Conservation (phyloP, 2,888 invertebrate species). For the Onchidella celtica region DNA sequence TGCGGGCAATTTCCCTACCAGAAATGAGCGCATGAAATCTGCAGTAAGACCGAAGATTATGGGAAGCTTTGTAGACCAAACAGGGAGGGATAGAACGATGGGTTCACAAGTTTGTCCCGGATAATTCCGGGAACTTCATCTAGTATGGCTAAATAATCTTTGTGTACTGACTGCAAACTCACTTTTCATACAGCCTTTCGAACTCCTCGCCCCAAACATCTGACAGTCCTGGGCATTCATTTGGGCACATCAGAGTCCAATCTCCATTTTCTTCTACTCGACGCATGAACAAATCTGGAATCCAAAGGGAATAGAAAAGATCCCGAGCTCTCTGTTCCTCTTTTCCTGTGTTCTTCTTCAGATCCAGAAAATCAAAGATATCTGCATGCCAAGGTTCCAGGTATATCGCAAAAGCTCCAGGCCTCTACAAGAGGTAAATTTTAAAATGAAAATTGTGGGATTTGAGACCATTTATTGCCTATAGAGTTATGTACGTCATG, state of each 20-base stretch:
- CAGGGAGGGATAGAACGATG: too few relatives aligned
- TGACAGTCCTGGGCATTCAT: constrained; percentile 92
- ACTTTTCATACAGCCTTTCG: constrained; percentile 90
- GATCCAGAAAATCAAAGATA: constrained; percentile 95
- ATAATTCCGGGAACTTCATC: too few relatives aligned
- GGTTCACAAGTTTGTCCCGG: too few relatives aligned
- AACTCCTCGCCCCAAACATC: constrained; percentile 98
- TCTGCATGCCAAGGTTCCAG: constrained; percentile 99
- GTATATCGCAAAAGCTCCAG: constrained; percentile 98
- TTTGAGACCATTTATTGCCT: too few relatives aligned
- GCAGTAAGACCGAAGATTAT: too few relatives aligned
- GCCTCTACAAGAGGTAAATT: constrained; percentile 85
- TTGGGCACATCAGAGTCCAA: constrained; percentile 99
- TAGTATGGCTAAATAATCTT: too few relatives aligned
- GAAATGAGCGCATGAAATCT: too few relatives aligned
- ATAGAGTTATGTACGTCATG: too few relatives aligned
- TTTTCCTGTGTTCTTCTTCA: constrained; percentile 96
- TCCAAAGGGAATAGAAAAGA: constrained; percentile 98
- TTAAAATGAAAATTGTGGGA: too few relatives aligned
- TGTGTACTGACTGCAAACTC: constrained; percentile 63
- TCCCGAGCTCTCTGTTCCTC: constrained; percentile 97
- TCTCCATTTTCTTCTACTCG: constrained; percentile 88
- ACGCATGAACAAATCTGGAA: constrained; percentile 98
- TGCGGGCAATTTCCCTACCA: too few relatives aligned
- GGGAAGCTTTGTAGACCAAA: too few relatives aligned